Evolutionary conservation across 2,888 invertebrate species (phyloP), one percentile per base, ranked within the genome.

Genomic region (Aethes cnicana): DNA sequence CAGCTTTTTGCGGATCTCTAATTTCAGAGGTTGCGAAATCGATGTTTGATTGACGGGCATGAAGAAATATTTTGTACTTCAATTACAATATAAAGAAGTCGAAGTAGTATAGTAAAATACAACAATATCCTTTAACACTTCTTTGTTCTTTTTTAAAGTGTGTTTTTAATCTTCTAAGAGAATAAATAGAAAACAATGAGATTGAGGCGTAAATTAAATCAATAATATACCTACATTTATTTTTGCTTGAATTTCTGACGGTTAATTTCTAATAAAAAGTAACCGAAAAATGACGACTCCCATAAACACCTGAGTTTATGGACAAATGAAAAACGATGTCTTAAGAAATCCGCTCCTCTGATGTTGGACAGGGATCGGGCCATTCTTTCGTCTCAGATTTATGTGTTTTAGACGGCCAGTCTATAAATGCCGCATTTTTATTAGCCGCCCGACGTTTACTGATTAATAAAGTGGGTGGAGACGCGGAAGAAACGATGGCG

Each of bases 391-490:
- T 70, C 55, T 66, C 61, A 72, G 74, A 87, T 87, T 86, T 85
- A 86, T 86, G 80, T 69, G 69, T 78, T 83, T 81, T 83, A 82
- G 80, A 81, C 79, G 75, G 72, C 71, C 66, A 74, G 79, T 82
- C 84, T 84, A 87, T 88, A 85, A 87, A 86, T 74, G 85, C 77
- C 79, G 69, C 68, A 68, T 72, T 85, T 87, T 86, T 87, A 88
- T 82, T 77, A 75, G 77, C 78, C 72, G 77, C 76, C 77, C 79
- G 86, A 86, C 84, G 74, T 84, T 88, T 79, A 84, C 77, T 83
- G 84, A 84, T 87, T 84, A 82, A 85, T 86, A 85, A 84, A 87
- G 84, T 84, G 80, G 81, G 77, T 69, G 74, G 73, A 73, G 78
- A 85, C 71, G 81, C 83, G 82, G 86, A 85, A 85, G 81, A 77